These are phyloP conservation scores for Axis porcinus DNA, from an alignment of 2,113 vertebrate species.

Conservation along the genomic window DNA sequence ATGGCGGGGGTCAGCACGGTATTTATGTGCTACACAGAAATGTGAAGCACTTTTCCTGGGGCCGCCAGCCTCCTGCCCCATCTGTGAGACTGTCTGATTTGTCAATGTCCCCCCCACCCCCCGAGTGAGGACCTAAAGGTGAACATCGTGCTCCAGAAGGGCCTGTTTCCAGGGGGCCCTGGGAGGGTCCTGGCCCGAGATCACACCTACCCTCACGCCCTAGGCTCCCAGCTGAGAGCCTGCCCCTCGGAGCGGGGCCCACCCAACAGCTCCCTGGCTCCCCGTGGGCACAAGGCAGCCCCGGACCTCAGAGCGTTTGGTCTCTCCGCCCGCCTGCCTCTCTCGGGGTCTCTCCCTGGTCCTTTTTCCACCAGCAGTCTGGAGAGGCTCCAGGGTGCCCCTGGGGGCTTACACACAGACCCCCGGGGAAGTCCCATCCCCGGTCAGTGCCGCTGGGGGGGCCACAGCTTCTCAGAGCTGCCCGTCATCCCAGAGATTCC, in stretches of 20 bases:
- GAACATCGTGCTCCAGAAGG: not conserved
- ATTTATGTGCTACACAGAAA: not conserved
- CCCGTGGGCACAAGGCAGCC: no score
- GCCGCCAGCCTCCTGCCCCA: not conserved
- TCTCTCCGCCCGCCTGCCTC: not conserved
- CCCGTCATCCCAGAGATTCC: not conserved
- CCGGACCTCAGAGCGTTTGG: no score
- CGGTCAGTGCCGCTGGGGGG: not conserved
- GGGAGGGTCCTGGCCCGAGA: no score
- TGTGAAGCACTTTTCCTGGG: not conserved
- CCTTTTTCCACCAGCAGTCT: not conserved
- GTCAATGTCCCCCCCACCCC: not conserved
- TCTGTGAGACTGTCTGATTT: not conserved
- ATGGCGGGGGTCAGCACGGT: rapidly evolving
- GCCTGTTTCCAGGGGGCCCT: not conserved
- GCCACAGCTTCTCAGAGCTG: not conserved
- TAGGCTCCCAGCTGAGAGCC: not conserved
- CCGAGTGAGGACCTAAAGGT: not conserved
- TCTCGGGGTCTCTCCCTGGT: not conserved
- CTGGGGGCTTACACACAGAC: not conserved
- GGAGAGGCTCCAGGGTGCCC: not conserved
- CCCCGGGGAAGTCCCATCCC: not conserved
- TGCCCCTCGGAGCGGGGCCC: not conserved
- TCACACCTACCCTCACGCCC: not conserved
- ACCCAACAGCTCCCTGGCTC: no score